Evolutionary conservation across 2,888 invertebrate genomes (phyloP).

Genomic region (Onthophagus sagittarius): DNA sequence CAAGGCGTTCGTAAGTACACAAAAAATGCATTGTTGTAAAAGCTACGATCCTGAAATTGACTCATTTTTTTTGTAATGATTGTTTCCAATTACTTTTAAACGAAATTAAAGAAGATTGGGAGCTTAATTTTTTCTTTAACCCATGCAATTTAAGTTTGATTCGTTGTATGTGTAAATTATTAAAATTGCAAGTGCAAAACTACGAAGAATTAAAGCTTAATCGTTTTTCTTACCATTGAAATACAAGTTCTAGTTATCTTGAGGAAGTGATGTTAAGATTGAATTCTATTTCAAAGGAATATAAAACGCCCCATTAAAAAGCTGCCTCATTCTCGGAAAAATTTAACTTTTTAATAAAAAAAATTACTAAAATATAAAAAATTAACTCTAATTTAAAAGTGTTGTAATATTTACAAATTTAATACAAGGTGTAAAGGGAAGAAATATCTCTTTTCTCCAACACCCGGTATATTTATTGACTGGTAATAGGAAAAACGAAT

Average conservation of each 20-base stretch:
- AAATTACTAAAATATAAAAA: no score
- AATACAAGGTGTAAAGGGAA: no score
- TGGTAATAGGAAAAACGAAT: no score
- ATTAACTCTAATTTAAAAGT: no score
- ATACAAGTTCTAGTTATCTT: neutral
- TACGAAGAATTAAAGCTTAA: neutral
- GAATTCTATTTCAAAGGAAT: neutral
- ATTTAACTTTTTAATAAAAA: no score
- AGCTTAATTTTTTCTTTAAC: neutral
- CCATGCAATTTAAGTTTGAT: neutral
- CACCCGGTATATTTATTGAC: no score
- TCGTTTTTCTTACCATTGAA: neutral
- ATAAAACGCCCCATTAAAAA: no score
- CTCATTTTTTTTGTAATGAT: neutral
- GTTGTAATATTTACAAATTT: no score
- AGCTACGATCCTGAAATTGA: neutral
- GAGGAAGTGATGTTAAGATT: neutral
- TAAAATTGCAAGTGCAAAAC: neutral
- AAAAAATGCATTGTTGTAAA: neutral
- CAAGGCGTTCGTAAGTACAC: neutral
- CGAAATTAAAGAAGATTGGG: neutral
- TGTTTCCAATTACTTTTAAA: neutral
- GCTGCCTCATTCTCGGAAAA: no score
- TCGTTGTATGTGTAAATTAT: neutral
- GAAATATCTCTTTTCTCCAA: no score